These are phyloP conservation scores for Clupea harengus DNA, from an alignment of 2,113 vertebrate species.

Conservation along the genomic window DNA sequence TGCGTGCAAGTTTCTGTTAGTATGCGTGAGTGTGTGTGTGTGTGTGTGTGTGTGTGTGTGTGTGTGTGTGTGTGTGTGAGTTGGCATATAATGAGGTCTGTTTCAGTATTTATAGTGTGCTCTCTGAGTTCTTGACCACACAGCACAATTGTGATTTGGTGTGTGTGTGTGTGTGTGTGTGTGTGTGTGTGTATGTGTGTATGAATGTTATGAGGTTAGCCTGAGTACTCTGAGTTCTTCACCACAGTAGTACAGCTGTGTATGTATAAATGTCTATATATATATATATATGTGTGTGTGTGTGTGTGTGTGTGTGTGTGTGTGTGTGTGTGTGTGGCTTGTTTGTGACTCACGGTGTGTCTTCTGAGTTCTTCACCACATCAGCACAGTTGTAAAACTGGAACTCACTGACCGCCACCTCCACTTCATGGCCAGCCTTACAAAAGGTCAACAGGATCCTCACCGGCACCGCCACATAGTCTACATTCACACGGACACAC, in stretches of 20 bases:
- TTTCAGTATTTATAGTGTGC: no score
- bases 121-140: no score
- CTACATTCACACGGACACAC: constrained; percentile 62
- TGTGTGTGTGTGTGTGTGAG: no score
- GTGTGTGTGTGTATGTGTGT: no score
- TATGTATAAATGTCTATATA: no score
- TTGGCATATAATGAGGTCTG: no score
- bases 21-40: not conserved
- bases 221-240: no score
- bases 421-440: constrained; percentile 48
- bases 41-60: no score
- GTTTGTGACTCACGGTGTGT: constrained; percentile 82
- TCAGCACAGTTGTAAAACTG: constrained; percentile 89
- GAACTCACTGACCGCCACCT: constrained; percentile 79
- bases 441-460: constrained; percentile 55
- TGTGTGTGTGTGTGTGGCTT: not conserved
- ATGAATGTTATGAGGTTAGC: no score
- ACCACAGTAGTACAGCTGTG: no score
- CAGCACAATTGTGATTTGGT: no score
- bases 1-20: not conserved
- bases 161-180: no score
- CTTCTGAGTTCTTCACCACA: constrained; percentile 77
- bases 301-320: not conserved
- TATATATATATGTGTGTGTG: not conserved
- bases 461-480: constrained; percentile 81